Percentiles rank a stretch among this genome's conserved stretches.
phyloP scores from a whole-genome alignment of 1,140 invertebrate species.

The Meteorus sp. region DNA sequence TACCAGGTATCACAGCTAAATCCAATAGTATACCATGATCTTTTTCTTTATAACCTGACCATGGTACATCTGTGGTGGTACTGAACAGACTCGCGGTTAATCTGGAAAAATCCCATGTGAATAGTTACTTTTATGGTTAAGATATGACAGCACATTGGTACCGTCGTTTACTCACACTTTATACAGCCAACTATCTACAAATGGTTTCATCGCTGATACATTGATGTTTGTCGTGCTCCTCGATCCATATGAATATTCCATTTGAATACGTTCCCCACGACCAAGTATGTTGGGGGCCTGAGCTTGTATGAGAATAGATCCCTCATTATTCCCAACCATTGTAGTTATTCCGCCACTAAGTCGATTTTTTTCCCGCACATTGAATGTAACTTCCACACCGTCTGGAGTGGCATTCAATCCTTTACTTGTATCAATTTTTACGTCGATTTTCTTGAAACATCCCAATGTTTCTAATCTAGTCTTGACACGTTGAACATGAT shows the following conservation, averaged over 20 bases:
- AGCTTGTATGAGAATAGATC: conserved; percentile 71
- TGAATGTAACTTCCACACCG: conserved; percentile 83
- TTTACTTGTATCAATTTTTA: conserved; percentile 82
- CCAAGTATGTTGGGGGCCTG: conserved; percentile 80
- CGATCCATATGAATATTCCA: conserved; percentile 76
- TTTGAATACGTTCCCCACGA: conserved; percentile 74
- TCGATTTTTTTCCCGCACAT: conserved; percentile 74
- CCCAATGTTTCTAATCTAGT: conserved; percentile 74
- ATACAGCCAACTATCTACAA: conserved; percentile 57
- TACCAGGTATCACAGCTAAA: conserved; percentile 65
- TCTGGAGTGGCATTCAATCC: conserved; percentile 70
- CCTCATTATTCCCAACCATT: conserved; percentile 84
- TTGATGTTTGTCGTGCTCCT: conserved; percentile 74
- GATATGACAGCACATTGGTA: too few species aligned
- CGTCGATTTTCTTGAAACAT: conserved; percentile 79
- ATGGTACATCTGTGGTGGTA: conserved; percentile 72
- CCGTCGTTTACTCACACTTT: conserved; percentile 48
- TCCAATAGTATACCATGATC: conserved; percentile 70
- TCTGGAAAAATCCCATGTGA: conserved; percentile 54
- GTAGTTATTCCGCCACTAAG: conserved; percentile 80
- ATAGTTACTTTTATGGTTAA: not conserved
- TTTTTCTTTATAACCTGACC: conserved; percentile 75
- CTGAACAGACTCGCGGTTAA: conserved; percentile 71
- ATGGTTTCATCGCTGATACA: conserved; percentile 75
- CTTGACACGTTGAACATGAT: conserved; percentile 66